Conservation (phyloP, 2,888 invertebrate genomes). For the Sesamia inferens region DNA sequence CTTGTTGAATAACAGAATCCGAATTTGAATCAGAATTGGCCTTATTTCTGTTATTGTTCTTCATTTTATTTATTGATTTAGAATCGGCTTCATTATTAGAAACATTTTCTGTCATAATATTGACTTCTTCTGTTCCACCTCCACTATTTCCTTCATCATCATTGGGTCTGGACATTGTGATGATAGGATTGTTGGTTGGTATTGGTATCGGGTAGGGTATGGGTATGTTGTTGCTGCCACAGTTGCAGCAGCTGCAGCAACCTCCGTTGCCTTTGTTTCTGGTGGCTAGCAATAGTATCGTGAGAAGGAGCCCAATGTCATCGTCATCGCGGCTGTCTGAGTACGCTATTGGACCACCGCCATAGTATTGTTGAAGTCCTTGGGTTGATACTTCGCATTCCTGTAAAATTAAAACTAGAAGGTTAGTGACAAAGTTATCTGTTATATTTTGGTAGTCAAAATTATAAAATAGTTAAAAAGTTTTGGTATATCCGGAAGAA, state of each 20-base stretch:
- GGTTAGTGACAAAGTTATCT: too few species aligned
- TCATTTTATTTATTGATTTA: constrained; percentile 1
- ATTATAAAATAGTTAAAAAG: neutral
- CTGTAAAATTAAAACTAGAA: constrained; percentile 57
- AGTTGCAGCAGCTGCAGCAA: constrained; percentile 68
- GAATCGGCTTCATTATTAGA: constrained; percentile 6
- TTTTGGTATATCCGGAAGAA: too few species aligned
- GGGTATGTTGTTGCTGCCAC: constrained; percentile 69
- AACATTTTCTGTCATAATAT: constrained; percentile 51
- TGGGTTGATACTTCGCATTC: constrained; percentile 67
- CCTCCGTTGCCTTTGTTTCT: constrained; percentile 67
- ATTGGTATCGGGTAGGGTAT: constrained; percentile 79
- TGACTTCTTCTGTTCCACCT: constrained; percentile 49
- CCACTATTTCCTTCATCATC: constrained; percentile 38
- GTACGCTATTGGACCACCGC: constrained; percentile 67
- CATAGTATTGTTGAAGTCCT: constrained; percentile 63
- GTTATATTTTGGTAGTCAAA: neutral
- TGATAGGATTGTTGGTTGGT: constrained; percentile 75
- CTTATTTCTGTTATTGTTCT: constrained; percentile 23
- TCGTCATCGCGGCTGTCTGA: constrained; percentile 67
- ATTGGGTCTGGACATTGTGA: constrained; percentile 50
- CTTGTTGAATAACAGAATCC: neutral
- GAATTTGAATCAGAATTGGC: neutral
- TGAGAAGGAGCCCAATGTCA: constrained; percentile 76
- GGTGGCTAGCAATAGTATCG: constrained; percentile 74